These are phyloP conservation scores for Zootoca vivipara DNA, from an alignment of 2,113 vertebrate species.

Conservation along the genomic window DNA sequence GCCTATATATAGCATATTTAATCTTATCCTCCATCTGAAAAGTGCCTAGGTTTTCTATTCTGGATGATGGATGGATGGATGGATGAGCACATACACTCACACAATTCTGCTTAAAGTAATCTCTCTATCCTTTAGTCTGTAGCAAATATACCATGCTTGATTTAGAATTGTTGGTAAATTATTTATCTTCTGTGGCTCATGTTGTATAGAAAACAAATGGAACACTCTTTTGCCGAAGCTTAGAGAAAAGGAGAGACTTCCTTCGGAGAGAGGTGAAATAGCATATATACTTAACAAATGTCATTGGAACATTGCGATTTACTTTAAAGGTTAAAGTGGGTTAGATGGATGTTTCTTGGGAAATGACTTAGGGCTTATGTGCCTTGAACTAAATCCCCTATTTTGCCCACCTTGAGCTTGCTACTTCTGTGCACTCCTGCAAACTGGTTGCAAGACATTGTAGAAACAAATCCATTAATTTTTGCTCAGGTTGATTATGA, in stretches of 20 bases:
- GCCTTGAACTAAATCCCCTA: neutral
- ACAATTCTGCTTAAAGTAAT: constrained; percentile 53
- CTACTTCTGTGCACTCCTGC: neutral
- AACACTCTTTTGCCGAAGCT: constrained; percentile 50
- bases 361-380: neutral
- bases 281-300: rapidly evolving
- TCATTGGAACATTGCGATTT: neutral
- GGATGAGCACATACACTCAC: neutral
- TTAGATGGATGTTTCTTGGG: neutral
- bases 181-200: constrained; percentile 62
- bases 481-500: neutral
- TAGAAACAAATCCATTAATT: neutral
- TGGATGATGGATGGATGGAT: constrained; percentile 40
- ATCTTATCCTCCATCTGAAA: constrained; percentile 8
- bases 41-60: constrained; percentile 38
- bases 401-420: neutral
- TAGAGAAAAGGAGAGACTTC: neutral
- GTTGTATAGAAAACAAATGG: constrained; percentile 59
- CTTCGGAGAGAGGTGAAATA: neutral
- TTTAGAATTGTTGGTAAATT: constrained; percentile 62
- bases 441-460: neutral
- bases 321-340: neutral
- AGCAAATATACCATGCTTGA: constrained; percentile 51
- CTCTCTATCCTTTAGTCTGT: constrained; percentile 44
- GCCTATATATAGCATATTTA: neutral